A percentile compares a stretch with the other conserved stretches of the same genome.
These are phyloP conservation scores for Alethe diademata DNA, from an alignment of 2,113 vertebrate genomes.

Conservation along the genomic window DNA sequence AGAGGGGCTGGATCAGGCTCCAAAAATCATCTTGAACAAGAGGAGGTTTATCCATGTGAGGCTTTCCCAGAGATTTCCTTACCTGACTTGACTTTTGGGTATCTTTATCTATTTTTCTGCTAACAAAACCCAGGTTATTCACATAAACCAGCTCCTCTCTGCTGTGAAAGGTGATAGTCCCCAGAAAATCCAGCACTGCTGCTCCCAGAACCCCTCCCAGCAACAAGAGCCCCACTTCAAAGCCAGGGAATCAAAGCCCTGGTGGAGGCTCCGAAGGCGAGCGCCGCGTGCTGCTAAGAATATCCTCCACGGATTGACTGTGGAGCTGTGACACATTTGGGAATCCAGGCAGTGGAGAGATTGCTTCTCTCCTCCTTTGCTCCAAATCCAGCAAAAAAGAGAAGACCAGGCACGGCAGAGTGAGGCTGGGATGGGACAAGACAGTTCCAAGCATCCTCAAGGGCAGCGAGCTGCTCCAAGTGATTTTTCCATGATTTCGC, in stretches of 20 bases:
- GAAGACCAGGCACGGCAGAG: rapidly evolving
- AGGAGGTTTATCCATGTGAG: rapidly evolving
- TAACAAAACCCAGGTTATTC: neutral
- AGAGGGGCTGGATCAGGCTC: neutral
- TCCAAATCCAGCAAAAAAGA: neutral
- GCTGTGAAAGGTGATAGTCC: neutral
- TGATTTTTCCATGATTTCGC: neutral
- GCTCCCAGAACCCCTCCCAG: neutral
- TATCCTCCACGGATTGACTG: neutral
- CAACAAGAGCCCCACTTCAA: neutral
- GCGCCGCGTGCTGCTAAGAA: rapidly evolving
- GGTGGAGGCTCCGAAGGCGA: neutral
- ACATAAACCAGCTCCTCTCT: neutral
- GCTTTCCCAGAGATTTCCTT: neutral
- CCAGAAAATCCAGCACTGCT: neutral
- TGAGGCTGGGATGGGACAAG: rapidly evolving
- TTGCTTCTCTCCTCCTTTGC: neutral
- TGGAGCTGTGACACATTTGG: neutral
- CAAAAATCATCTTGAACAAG: neutral
- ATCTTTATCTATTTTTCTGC: rapidly evolving
- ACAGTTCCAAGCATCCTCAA: neutral
- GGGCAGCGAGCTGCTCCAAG: neutral
- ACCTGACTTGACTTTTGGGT: rapidly evolving
- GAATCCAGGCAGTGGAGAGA: neutral
- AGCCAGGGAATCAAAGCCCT: neutral